A percentile compares a stretch with the other conserved stretches of the same genome.
Evolutionary conservation across 2,113 vertebrate genomes (phyloP).

Genomic region (Origma solitaria): DNA sequence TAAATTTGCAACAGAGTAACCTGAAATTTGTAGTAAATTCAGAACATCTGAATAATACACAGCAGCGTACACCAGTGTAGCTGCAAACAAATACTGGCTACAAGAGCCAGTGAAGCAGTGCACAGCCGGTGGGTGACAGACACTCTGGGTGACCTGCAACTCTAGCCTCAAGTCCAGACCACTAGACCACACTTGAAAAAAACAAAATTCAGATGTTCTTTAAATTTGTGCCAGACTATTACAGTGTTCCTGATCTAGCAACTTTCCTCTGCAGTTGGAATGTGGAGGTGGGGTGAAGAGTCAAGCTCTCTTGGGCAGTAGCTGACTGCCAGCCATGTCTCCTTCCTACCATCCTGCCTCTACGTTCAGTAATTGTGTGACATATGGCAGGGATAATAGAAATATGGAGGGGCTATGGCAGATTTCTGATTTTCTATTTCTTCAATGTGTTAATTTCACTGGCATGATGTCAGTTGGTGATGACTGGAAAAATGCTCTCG

Average conservation of each 20-base stretch:
- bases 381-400: rapidly evolving
- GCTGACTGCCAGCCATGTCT: not conserved
- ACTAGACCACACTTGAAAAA: not conserved
- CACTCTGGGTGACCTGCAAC: not conserved
- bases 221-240: not conserved
- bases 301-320: not conserved
- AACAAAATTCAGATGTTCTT: not conserved
- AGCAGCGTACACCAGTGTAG: not conserved
- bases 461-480: not conserved
- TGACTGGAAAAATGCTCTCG: not conserved
- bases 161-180: not conserved
- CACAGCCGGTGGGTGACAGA: not conserved
- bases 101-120: not conserved
- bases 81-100: not conserved
- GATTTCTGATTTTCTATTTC: no score
- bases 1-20: not conserved
- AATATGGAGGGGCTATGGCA: not conserved
- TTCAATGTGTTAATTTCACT: not conserved
- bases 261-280: not conserved
- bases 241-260: not conserved
- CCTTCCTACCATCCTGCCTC: not conserved
- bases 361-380: not conserved
- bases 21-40: not conserved
- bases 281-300: not conserved
- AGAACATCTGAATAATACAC: not conserved